A percentile compares a stretch with the other conserved stretches of the same genome.
Evolutionary conservation across 1,140 invertebrate genomes (phyloP).

Genomic region (Pogonus chalceus): DNA sequence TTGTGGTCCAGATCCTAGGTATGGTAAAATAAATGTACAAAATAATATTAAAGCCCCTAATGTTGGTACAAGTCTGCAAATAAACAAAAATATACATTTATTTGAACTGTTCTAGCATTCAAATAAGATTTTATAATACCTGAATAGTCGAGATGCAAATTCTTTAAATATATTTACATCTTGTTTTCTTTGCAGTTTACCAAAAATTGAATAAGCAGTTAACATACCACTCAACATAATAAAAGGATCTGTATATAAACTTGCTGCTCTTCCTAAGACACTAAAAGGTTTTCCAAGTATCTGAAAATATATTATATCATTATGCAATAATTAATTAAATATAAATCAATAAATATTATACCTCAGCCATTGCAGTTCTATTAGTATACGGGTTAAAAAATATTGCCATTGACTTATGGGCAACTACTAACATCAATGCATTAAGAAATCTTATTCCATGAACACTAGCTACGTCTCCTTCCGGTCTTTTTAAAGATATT

Average conservation of each 20-base stretch:
- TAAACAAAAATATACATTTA: no score
- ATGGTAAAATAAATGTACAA: slow-evolving; percentile 52
- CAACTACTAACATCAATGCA: slow-evolving; percentile 50
- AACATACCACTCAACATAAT: slow-evolving; percentile 64
- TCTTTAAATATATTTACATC: slow-evolving; percentile 48
- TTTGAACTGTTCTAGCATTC: no score
- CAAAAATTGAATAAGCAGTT: slow-evolving; percentile 53
- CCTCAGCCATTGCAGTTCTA: slow-evolving; percentile 55
- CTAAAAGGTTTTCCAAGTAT: slow-evolving; percentile 57
- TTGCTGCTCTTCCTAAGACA: slow-evolving; percentile 58
- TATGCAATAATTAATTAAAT: neutral
- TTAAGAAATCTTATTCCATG: slow-evolving; percentile 60
- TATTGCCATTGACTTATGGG: slow-evolving; percentile 64
- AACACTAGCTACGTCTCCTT: slow-evolving; percentile 50
- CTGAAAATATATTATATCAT: slow-evolving; percentile 31
- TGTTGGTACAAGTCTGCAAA: slow-evolving; percentile 46
- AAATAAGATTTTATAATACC: slow-evolving; percentile 31
- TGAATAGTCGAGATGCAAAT: slow-evolving; percentile 49
- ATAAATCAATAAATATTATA: slow-evolving; percentile 28
- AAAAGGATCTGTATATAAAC: slow-evolving; percentile 67
- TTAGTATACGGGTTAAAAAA: slow-evolving; percentile 61
- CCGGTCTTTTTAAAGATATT: slow-evolving; percentile 39
- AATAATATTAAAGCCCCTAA: slow-evolving; percentile 50
- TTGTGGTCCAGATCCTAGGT: slow-evolving; percentile 46
- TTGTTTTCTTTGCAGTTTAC: slow-evolving; percentile 44